Base-by-base conservation (phyloP, 1,140 invertebrate species). In the Cydia fagiglandana region DNA sequence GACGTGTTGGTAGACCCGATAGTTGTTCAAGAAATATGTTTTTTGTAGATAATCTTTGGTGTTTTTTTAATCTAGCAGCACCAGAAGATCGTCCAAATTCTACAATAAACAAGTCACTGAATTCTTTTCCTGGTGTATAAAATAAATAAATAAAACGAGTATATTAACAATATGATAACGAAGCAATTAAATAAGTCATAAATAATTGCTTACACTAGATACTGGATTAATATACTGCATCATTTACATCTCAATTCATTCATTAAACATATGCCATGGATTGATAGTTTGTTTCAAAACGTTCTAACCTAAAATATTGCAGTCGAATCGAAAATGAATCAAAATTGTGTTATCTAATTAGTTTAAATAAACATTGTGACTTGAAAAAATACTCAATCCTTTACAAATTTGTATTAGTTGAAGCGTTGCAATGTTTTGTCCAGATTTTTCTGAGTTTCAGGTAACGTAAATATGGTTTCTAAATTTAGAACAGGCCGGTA, bases 381-480 rank as follows among this genome's bases (percentile, higher is more conserved):
- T 15, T 68, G 6, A 41, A 30, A 34, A 38, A 34, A 7, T 34
- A 34, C 15, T 10, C 2, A 38, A 70, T 15, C 9, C 28, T 70
- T 70, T 30, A 38, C 12, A 15, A 9, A 30, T 50, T 64, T 77
- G 30, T 56, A 64, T 73, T 28, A 73, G 17, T 24, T 10, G 13
- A 17, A 17, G 66, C 66, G 20, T 64, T 64, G 77, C 76, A 81
- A 88, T 89, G 86, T 85, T 88, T 88, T 90, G 86, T 73, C 82
- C 89, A 20, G 89, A 93, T 83, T 93, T 89, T 87, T 84, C 88
- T 85, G 87, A 90, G 83, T 92, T 90, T 90, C 88, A 92, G 86
- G 88, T 88, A 81, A 61, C 68, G 83, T 73, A 53, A 7, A 74
- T 64, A 34, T 73, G 10, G 78, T 76, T 45, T 47, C 76, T 41